Evolutionary conservation across 2,888 invertebrate species (phyloP).

Genomic region (Ganaspis brasiliensis): DNA sequence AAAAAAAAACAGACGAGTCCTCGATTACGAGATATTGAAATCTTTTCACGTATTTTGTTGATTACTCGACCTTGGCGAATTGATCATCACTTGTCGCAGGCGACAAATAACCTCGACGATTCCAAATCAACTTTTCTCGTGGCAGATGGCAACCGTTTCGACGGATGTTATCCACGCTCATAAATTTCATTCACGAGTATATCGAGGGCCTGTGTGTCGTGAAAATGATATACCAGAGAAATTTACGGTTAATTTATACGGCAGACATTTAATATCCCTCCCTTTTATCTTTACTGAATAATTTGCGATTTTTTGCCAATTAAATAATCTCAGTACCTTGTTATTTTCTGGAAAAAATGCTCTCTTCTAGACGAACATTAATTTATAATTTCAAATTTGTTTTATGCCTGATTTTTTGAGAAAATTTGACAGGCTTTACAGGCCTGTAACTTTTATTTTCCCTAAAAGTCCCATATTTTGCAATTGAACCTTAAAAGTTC

Average conservation of each 20-base stretch:
- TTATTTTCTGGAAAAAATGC: too few relatives aligned
- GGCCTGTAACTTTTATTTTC: too few relatives aligned
- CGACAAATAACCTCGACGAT: conserved; percentile 38
- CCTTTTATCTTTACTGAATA: background rate
- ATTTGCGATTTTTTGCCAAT: background rate
- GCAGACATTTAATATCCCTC: background rate
- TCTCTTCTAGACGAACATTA: too few relatives aligned
- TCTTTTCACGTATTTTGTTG: conserved; percentile 35
- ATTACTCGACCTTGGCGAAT: conserved; percentile 30
- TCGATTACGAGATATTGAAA: conserved; percentile 7
- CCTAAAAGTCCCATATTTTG: too few relatives aligned
- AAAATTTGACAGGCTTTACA: too few relatives aligned
- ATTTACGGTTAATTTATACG: conserved; percentile 30
- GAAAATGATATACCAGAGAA: conserved; percentile 19
- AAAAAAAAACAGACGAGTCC: conserved; percentile 9
- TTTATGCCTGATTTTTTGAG: too few relatives aligned
- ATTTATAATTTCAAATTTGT: too few relatives aligned
- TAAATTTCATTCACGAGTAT: conserved; percentile 16
- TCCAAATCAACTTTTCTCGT: conserved; percentile 14
- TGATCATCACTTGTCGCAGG: conserved; percentile 8
- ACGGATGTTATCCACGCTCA: conserved; percentile 24
- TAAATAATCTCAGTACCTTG: background rate
- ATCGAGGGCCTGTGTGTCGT: background rate
- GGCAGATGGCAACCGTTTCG: conserved; percentile 25
- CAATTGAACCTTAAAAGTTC: too few relatives aligned